Conservation (phyloP, 2,113 vertebrate species). For the Ahaetulla prasina region DNA sequence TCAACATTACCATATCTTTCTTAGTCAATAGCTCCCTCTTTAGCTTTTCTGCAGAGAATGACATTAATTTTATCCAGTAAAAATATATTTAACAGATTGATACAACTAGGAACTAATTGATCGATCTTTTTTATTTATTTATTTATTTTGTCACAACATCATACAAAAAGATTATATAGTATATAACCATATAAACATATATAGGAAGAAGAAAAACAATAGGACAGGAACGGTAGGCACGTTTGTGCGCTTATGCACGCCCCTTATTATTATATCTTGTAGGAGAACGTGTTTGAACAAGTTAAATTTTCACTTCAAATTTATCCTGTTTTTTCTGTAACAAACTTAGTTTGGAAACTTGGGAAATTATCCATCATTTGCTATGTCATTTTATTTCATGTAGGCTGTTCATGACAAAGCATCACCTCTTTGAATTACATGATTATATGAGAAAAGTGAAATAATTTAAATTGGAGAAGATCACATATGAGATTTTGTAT, state of each 20-base stretch:
- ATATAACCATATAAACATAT: too few species aligned
- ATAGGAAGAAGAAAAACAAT: too few species aligned
- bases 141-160: too few species aligned
- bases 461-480: slow-evolving; percentile 23
- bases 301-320: neutral
- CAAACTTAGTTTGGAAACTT: neutral
- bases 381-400: neutral
- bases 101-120: neutral
- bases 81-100: neutral
- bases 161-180: too few species aligned
- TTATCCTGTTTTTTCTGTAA: neutral
- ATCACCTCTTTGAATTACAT: slow-evolving; percentile 4
- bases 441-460: slow-evolving; percentile 16
- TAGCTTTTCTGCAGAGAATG: slow-evolving; percentile 50
- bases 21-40: slow-evolving; percentile 72
- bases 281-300: slow-evolving; percentile 15
- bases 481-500: neutral
- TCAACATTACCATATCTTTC: slow-evolving; percentile 30
- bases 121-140: too few species aligned
- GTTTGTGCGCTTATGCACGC: too few species aligned
- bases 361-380: neutral
- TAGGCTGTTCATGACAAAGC: neutral
- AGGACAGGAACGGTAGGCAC: too few species aligned
- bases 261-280: too few species aligned
- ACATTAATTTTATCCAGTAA: slow-evolving; percentile 27